These are phyloP conservation scores for Salminus brasiliensis DNA, from an alignment of 2,113 vertebrate species.

Conservation along the genomic window DNA sequence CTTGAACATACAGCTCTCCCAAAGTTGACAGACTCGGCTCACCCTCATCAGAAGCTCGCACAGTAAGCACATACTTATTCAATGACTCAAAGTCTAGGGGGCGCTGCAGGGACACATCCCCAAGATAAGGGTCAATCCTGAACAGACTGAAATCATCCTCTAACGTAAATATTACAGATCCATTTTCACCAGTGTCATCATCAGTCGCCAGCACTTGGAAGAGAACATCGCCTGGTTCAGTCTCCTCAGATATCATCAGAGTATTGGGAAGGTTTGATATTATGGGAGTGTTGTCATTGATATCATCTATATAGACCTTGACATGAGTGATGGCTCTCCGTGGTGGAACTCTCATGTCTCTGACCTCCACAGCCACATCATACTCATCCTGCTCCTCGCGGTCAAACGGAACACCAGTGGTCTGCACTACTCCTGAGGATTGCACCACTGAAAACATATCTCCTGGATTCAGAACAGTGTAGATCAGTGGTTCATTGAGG, in stretches of 20 bases:
- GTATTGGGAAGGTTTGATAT: constrained; percentile 90
- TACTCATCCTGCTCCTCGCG: constrained; percentile 82
- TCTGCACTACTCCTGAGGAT: constrained; percentile 88
- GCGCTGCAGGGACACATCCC: constrained; percentile 89
- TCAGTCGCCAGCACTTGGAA: constrained; percentile 90
- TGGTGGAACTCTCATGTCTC: constrained; percentile 81
- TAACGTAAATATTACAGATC: constrained; percentile 82
- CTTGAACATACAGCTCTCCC: constrained; percentile 85
- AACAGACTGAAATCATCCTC: constrained; percentile 89
- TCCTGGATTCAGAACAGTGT: constrained; percentile 81
- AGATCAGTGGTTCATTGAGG: constrained; percentile 88
- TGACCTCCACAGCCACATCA: constrained; percentile 83
- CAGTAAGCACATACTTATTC: constrained; percentile 86
- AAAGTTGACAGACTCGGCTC: constrained; percentile 74
- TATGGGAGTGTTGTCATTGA: constrained; percentile 87
- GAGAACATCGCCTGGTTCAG: constrained; percentile 90
- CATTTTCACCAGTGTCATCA: constrained; percentile 84
- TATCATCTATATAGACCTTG: constrained; percentile 85
- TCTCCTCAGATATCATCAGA: constrained; percentile 83
- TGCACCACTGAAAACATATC: constrained; percentile 81
- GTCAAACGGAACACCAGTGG: constrained; percentile 85
- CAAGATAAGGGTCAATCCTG: constrained; percentile 87
- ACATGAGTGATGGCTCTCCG: constrained; percentile 83
- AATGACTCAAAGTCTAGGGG: constrained; percentile 89
- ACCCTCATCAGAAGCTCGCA: constrained; percentile 86